phyloP scores from a whole-genome alignment of 1,140 invertebrate species.

The Atopsyche davidsoni region DNA sequence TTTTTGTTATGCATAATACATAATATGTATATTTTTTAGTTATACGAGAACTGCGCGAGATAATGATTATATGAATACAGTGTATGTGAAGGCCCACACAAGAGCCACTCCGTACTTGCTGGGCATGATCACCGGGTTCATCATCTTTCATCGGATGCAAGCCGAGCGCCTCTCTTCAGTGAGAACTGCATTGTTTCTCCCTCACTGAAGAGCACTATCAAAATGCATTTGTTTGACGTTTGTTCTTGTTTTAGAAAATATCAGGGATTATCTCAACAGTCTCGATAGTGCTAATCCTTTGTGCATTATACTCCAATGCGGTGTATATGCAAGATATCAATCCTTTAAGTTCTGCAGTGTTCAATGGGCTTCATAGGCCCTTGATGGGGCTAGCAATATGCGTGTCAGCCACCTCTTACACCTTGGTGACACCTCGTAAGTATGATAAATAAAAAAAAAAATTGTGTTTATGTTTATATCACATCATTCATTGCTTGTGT shows the following conservation, averaged over 20 bases:
- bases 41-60: conserved; percentile 43
- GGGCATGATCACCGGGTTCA: conserved; percentile 47
- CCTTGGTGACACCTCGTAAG: conserved; percentile 46
- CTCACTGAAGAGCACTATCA: too few species aligned
- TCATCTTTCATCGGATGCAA: conserved; percentile 35
- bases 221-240: too few species aligned
- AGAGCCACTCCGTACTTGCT: conserved; percentile 48
- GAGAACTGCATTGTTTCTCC: too few species aligned
- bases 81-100: conserved; percentile 51
- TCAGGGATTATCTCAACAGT: neutral
- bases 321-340: conserved; percentile 34
- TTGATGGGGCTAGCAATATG: conserved; percentile 48
- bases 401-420: conserved; percentile 49
- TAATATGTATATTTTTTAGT: too few species aligned
- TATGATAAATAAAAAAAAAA: too few species aligned
- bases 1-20: too few species aligned
- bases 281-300: neutral
- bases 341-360: conserved; percentile 46
- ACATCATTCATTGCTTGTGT: too few species aligned
- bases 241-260: conserved; percentile 4
- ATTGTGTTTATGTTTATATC: too few species aligned
- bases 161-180: conserved; percentile 36
- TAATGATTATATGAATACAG: conserved; percentile 41
- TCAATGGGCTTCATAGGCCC: conserved; percentile 51
- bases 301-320: neutral